Evolutionary conservation across 2,888 invertebrate genomes (phyloP), one percentile per base, ranked within the genome.

Genomic region (Syrista parreyssii): DNA sequence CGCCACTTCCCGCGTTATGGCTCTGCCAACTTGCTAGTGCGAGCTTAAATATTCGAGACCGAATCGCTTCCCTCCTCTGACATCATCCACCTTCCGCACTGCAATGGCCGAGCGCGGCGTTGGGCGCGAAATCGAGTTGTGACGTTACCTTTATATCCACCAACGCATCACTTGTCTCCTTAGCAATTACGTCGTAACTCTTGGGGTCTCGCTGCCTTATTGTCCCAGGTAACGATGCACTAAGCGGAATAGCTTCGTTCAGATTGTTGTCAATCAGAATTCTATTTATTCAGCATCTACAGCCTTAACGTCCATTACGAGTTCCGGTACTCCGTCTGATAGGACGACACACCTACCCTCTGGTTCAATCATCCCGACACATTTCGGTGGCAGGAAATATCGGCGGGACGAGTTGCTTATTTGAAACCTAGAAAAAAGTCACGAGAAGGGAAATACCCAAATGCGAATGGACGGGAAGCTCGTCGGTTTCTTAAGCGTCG

Each of bases 21-120:
- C 79, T 78, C 77, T 77, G 75, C 68, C 12, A 71, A 68, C 36
- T 12, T 12, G 36, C 36, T 74, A 68, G 74, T 77, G 75, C 33
- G 78, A 79, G 75, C 80, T 86, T 81, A 85, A 84, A 86, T 87
- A 86, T 87, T 84, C 82, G 79, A 83, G 85, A 83, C 78, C 83
- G 82, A 84, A 86, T 84, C 83, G 84, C 84, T n/a, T n/a, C n/a
- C n/a, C 84, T 84, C 86, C 85, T 85, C 84, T 86, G 88, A 86
- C 83, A 87, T 87, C 87, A 83, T 82, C 84, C 84, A 85, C 86
- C 87, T 82, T 12, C 11, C 68, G n/a, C 4, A 84, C 77, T 79
- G 82, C 78, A 83, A 81, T 79, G 81, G 79, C 82, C 76, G 80
- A 77, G 77, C 15, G 68, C 15, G 68, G 15, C 68, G 78, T 76